A percentile compares a stretch with the other conserved stretches of the same genome.
phyloP scores from a whole-genome alignment of 2,113 vertebrate genomes.

The Eulemur rufifrons region DNA sequence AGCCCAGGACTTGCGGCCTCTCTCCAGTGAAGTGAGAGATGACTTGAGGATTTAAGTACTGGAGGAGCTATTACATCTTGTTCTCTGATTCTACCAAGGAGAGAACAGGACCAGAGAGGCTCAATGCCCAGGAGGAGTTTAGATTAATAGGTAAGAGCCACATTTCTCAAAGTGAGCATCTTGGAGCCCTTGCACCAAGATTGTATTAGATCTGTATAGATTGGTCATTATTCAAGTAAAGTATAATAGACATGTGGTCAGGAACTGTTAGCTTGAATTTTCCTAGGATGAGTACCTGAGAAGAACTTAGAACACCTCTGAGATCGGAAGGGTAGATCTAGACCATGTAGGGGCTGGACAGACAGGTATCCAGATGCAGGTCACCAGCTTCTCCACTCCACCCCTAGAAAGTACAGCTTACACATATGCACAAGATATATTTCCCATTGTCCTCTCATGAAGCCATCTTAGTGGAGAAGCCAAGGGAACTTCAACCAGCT shows the following conservation, averaged over 20 bases:
- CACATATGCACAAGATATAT: neutral
- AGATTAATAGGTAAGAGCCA: neutral
- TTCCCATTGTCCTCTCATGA: neutral
- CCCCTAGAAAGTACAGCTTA: neutral
- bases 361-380: neutral
- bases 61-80: neutral
- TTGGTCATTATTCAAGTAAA: neutral
- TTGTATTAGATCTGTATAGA: neutral
- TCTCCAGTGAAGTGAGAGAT: neutral
- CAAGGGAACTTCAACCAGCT: neutral
- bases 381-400: neutral
- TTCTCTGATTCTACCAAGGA: neutral
- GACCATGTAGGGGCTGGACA: neutral
- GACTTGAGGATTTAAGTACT: neutral
- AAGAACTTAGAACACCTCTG: neutral
- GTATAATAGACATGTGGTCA: neutral
- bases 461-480: neutral
- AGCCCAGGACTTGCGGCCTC: neutral
- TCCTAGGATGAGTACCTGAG: neutral
- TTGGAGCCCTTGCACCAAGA: neutral
- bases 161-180: conserved; percentile 4
- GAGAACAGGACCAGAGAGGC: neutral
- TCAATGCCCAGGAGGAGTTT: neutral
- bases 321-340: neutral
- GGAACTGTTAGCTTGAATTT: neutral